Base-by-base conservation (phyloP, 2,888 invertebrate genomes). In the Tinea semifulvella region DNA sequence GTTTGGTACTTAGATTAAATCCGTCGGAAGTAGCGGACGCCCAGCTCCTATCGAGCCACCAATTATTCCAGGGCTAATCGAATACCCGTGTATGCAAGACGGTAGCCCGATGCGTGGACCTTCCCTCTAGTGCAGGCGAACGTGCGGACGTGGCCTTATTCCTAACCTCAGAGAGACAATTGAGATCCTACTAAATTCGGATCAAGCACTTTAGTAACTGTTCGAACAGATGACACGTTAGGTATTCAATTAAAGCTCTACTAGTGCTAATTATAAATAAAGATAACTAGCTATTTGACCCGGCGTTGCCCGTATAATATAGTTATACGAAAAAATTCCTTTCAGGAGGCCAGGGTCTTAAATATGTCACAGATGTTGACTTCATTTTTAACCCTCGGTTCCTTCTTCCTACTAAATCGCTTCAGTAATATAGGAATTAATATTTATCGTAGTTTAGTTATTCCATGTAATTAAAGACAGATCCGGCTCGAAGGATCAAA, bases 41-140 rank as follows among this genome's bases (percentile, higher is more conserved):
- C 7, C 2, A 13, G 7, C n/a, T 13, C 14, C 31, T 31, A 4
- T 31, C 31, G 31, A 20, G 42, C 48, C 36, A 40, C 8, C 45
- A 48, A 45, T 50, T 47, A 46, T 47, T 50, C 48, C 26, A 47
- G 46, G 42, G 45, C 46, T 52, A 52, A 52, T 52, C 50, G 52
- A 52, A 49, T 52, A 49, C 49, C 46, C 48, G 46, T 52, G 52
- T 52, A 40, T 22, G 40, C 45, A 48, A 49, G 47, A 49, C 48
- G 45, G 20, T 28, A n/a, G 45, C 28, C 45, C 14, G 45, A 45
- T 43, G 26, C 38, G 22, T 40, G 26, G 31, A 26, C 26, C 38
- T 38, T 28, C 22, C 14, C 17, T 20, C 19, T 35, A 13, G 18
- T 19, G 18, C 11, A 14, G 31, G 27, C 18, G 31, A 18, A 28